Base-by-base conservation (phyloP, 2,797 vertebrate genomes). In the Dipus sagitta region DNA sequence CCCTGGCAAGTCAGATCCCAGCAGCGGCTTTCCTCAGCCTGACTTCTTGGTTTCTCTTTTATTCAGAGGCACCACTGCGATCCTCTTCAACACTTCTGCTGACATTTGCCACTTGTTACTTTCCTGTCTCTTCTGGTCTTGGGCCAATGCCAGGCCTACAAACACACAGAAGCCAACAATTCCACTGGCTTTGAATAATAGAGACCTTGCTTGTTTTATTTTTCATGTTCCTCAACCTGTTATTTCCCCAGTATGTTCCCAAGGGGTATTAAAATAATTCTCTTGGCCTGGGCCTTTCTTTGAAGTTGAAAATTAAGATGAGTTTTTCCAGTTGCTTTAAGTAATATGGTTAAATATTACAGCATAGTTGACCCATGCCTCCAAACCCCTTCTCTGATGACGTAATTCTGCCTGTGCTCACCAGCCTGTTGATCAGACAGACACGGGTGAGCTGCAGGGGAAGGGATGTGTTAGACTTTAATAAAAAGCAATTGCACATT, bases 321-420 rank as follows among this genome's bases (percentile, higher is more conserved):
- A 54, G 18, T 80, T 95, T 89, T 93, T 60, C 71, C 38, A 3
- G 86, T 89, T 76, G 79, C 92, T 94, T 76, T 96, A 92, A 96
- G 95, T 95, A 97, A 96, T 87, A 92, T 89, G 91, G 97, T 97
- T 97, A 98, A 97, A 96, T 85, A 98, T 97, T 98, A 97, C 78
- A 95, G 28, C 2, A 9, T 87, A 72, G 96, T 97, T 98, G 94
- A 97, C 94, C 96, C 94, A 90, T 93, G 94, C 24, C 88, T 95
- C 91, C 93, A 90, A 62, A 70, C 64, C 23, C 77, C 71, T 75
- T 60, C 65, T 42, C 74, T 47, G 85, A 84, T 95, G 96, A 94
- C 54, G 78, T 96, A 32, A 60, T 80, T 93, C 71, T 78, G 38
- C 58, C 86, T 83, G 91, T 81, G 78, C 87, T 92, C 81, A 89